Percentiles rank a stretch among this genome's conserved stretches.
phyloP scores from a whole-genome alignment of 2,888 invertebrate species.

The Achlya flavicornis region DNA sequence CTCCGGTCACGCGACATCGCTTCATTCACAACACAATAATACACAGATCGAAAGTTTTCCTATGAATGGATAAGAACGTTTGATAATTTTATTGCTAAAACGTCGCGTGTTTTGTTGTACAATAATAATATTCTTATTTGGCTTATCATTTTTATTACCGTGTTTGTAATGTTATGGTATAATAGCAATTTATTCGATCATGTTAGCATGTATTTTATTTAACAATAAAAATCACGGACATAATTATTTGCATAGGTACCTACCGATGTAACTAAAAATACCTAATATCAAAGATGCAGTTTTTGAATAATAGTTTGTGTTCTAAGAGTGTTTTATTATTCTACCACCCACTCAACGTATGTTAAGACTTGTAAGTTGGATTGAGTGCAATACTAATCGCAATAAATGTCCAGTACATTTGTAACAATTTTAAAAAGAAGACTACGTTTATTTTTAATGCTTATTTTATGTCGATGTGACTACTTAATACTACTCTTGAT shows the following conservation, averaged over 20 bases:
- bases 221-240: too few species aligned
- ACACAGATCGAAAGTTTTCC: conserved; percentile 5
- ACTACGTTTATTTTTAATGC: too few species aligned
- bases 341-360: neutral
- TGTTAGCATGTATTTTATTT: too few species aligned
- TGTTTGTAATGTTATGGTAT: neutral
- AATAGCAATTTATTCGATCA: neutral
- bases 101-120: neutral
- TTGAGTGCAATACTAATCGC: too few species aligned
- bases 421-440: too few species aligned
- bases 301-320: neutral
- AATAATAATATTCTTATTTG: conserved; percentile 3
- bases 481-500: neutral
- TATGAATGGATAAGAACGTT: conserved; percentile 2
- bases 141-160: neutral
- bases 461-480: neutral
- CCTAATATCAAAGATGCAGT: too few species aligned
- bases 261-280: too few species aligned
- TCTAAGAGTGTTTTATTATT: too few species aligned
- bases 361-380: too few species aligned
- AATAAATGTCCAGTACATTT: too few species aligned
- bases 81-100: neutral
- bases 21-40: conserved; percentile 10
- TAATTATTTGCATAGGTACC: too few species aligned
- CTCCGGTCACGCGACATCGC: conserved; percentile 1